Evolutionary conservation across 2,888 invertebrate genomes (phyloP), one percentile per base, ranked within the genome.

Genomic region (Athalia rosae): DNA sequence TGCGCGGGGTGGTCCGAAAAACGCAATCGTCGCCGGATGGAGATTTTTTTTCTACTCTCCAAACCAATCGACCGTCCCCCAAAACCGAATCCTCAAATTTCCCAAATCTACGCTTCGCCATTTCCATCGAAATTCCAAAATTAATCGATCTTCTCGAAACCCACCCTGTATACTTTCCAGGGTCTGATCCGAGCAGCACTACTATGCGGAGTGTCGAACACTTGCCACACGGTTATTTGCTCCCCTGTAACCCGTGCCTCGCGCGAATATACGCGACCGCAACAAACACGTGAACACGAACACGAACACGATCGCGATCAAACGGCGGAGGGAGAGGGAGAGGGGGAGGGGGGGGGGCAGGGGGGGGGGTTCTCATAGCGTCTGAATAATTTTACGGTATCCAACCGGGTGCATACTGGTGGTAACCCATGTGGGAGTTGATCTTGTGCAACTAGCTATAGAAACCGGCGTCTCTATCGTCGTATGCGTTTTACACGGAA

Each of bases 381-480:
- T 48, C 62, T 74, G 74, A 74, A 74, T 74, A 61, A 74, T 74
- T 74, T 62, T 50, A 74, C 74, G 48, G 41, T 74, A 48, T 74
- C 43, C 28, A 28, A 28, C 28, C 28, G 28, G 28, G 28, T 28
- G 28, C 28, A 28, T 28, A 28, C 28, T 28, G 28, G 28, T 28
- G 2, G 69, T 48, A 11, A 8, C 4, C 45, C 62, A 66, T 67
- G 80, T 81, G 80, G 79, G 77, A 78, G 77, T 78, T 2, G 28
- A 28, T 28, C 80, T 85, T 86, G 85, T 81, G 85, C 85, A 85
- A 85, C 82, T 78, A 80, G 76, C 79, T 61, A 77, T 53, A 45
- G 45, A 69, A 56, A 43, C 59, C 53, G 9, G 4, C 15, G 11
- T 50, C 50, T 50, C 11, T 50, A 11, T 50, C 50, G 11, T 50